A percentile compares a stretch with the other conserved stretches of the same genome.
phyloP scores from a whole-genome alignment of 2,888 invertebrate species.

The Autographa pulchrina region DNA sequence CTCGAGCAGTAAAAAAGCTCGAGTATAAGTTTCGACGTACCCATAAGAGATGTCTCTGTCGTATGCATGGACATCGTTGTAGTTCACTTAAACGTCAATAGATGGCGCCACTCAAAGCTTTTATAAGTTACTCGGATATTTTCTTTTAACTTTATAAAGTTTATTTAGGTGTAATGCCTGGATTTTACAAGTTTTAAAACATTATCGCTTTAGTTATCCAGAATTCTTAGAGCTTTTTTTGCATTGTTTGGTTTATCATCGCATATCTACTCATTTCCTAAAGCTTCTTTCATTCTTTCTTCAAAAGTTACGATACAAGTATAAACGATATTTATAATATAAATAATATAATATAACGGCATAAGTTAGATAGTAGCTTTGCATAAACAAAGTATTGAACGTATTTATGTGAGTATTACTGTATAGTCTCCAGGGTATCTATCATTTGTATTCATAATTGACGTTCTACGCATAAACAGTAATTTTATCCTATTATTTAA shows the following conservation, averaged over 20 bases:
- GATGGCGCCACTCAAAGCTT: slow-evolving; percentile 52
- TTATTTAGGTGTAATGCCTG: too few relatives aligned
- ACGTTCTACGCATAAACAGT: background rate
- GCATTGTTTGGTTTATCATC: background rate
- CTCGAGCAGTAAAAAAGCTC: slow-evolving; percentile 3
- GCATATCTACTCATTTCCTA: background rate
- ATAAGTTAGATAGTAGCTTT: too few relatives aligned
- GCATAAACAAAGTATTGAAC: too few relatives aligned
- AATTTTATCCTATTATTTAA: slow-evolving; percentile 5
- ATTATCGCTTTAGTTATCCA: background rate
- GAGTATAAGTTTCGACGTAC: slow-evolving; percentile 30
- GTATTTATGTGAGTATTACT: too few relatives aligned
- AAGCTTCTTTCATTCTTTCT: too few relatives aligned
- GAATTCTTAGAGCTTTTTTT: background rate
- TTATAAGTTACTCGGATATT: slow-evolving; percentile 9
- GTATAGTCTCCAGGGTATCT: background rate
- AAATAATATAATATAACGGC: too few relatives aligned
- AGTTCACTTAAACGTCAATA: slow-evolving; percentile 35
- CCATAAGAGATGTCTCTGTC: slow-evolving; percentile 56
- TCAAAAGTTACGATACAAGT: too few relatives aligned
- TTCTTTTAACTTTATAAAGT: background rate
- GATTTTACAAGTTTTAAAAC: too few relatives aligned
- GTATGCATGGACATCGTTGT: slow-evolving; percentile 23
- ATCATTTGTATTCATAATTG: background rate
- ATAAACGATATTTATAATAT: too few relatives aligned